Evolutionary conservation across 2,113 vertebrate genomes (phyloP).

Genomic region (Mobula birostris): DNA sequence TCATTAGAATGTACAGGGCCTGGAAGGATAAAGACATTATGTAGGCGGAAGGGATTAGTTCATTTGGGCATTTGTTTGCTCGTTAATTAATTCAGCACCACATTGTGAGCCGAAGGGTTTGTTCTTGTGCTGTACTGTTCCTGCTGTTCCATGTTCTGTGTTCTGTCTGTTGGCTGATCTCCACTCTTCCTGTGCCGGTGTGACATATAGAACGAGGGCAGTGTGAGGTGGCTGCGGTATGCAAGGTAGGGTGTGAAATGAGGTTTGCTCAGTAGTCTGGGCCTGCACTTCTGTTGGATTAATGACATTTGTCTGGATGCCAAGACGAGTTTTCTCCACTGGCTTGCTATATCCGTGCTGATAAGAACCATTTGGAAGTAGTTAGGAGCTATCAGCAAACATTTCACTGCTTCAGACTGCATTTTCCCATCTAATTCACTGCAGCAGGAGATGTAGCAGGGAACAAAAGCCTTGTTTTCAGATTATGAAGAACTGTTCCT

Average conservation of each 20-base stretch:
- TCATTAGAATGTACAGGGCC: no score
- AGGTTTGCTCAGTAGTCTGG: background rate
- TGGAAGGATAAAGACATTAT: no score
- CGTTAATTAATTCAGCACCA: no score
- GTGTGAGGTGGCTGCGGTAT: background rate
- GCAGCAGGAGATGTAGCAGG: background rate
- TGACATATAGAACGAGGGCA: background rate
- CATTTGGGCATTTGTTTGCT: no score
- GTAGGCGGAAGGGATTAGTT: no score
- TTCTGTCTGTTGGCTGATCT: background rate
- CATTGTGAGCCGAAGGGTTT: no score
- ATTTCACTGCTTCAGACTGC: background rate
- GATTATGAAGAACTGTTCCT: background rate
- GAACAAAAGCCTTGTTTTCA: background rate
- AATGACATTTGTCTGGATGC: background rate
- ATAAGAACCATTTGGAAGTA: slow-evolving; percentile 2
- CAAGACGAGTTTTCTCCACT: background rate
- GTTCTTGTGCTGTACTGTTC: no score
- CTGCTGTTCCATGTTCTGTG: no score
- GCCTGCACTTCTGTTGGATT: background rate
- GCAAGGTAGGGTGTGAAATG: background rate
- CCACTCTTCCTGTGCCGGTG: background rate
- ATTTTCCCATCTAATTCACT: background rate
- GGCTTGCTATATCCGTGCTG: background rate
- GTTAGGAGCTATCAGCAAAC: background rate